phyloP scores from a whole-genome alignment of 2,797 vertebrate species.

The Champsocephalus gunnari region DNA sequence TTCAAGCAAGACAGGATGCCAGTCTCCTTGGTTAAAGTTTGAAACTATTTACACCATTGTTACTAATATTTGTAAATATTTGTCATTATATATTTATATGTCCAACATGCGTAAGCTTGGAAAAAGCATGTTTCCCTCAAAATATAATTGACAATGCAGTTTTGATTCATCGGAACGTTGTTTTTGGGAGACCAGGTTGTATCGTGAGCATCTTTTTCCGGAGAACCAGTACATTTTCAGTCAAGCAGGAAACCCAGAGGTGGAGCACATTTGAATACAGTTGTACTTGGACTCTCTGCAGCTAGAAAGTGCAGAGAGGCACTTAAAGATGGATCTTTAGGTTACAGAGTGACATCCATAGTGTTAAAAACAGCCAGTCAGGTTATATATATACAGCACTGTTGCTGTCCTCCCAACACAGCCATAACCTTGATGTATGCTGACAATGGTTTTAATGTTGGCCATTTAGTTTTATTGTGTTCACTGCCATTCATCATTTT shows the following conservation, averaged over 20 bases:
- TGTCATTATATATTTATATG: no score
- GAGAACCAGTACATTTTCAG: background rate
- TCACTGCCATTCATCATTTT: constrained; percentile 42
- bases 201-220: background rate
- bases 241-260: background rate
- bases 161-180: no score
- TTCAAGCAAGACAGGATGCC: no score
- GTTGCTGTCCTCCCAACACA: constrained; percentile 32
- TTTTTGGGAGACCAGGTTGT: no score
- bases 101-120: no score
- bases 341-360: constrained; percentile 10
- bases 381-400: constrained; percentile 25
- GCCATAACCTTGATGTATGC: constrained; percentile 16
- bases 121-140: no score
- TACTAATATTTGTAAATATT: no score
- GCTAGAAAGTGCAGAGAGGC: background rate
- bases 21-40: no score
- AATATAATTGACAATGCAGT: no score
- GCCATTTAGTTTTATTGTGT: constrained; percentile 40
- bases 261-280: constrained; percentile 17
- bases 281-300: constrained; percentile 1
- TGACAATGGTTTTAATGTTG: constrained; percentile 32
- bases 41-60: no score
- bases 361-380: constrained; percentile 32
- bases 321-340: constrained; percentile 18